Percentiles rank a stretch among this genome's conserved stretches.
Evolutionary conservation across 2,888 invertebrate species (phyloP).

Genomic region (Andrena haemorrhoa): DNA sequence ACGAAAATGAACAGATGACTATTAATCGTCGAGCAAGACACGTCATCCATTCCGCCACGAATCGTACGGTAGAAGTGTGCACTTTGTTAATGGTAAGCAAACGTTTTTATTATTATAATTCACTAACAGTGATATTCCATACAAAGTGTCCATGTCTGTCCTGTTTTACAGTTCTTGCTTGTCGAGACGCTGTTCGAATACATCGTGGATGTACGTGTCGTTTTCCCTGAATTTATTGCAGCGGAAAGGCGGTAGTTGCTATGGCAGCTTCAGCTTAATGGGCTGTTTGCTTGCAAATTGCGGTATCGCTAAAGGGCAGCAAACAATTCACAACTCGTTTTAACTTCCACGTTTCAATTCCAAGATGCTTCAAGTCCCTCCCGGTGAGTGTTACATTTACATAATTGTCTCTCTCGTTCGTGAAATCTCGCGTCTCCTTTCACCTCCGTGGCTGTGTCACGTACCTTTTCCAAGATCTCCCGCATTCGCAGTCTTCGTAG

Average conservation of each 20-base stretch:
- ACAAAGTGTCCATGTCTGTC: neutral
- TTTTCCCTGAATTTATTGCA: conserved; percentile 44
- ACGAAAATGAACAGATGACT: too few species aligned
- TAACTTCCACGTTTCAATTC: conserved; percentile 78
- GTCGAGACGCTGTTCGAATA: conserved; percentile 5
- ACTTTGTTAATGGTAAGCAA: neutral
- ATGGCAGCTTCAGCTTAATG: conserved; percentile 71
- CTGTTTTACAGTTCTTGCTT: neutral
- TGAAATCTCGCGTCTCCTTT: conserved; percentile 28
- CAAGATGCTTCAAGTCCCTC: conserved; percentile 66
- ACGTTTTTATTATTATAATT: neutral
- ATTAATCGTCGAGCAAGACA: too few species aligned
- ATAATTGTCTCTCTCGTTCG: conserved; percentile 73
- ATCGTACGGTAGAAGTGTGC: too few species aligned
- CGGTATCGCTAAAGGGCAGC: conserved; percentile 80
- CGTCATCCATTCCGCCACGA: too few species aligned
- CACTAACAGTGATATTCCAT: too few species aligned
- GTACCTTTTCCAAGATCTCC: neutral
- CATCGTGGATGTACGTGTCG: conserved; percentile 7
- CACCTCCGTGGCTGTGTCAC: neutral
- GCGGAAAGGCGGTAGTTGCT: conserved; percentile 37
- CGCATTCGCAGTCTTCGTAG: neutral
- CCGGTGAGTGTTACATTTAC: conserved; percentile 70
- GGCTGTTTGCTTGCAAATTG: conserved; percentile 82
- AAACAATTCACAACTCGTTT: conserved; percentile 81